Percentiles rank a stretch among this genome's conserved stretches.
These are phyloP conservation scores for Lathamus discolor DNA, from an alignment of 2,113 vertebrate genomes.

Conservation along the genomic window DNA sequence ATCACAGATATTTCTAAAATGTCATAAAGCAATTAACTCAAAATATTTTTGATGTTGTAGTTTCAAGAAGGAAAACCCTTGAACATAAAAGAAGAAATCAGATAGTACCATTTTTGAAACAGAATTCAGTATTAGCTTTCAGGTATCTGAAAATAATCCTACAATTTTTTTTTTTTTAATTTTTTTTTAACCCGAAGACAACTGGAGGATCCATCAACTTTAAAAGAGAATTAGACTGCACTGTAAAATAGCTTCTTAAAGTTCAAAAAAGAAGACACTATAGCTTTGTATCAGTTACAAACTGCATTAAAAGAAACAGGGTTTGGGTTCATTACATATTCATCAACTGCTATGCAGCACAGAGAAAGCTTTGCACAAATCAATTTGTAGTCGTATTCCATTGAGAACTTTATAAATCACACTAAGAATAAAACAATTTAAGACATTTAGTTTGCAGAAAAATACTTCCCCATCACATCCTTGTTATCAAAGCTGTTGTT, in stretches of 20 bases:
- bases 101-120: not conserved
- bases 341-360: not conserved
- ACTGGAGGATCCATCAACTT: not conserved
- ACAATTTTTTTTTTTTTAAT: not conserved
- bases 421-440: not conserved
- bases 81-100: not conserved
- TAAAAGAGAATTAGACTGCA: not conserved
- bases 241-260: not conserved
- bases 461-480: not conserved
- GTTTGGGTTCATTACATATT: not conserved
- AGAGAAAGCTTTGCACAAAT: not conserved
- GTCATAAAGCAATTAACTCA: not conserved
- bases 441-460: not conserved
- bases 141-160: not conserved
- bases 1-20: not conserved
- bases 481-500: not conserved
- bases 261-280: not conserved
- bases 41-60: not conserved
- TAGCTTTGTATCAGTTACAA: not conserved
- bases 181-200: not conserved
- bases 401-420: not conserved
- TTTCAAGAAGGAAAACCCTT: not conserved
- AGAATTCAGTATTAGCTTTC: not conserved
- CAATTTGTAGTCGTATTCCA: not conserved
- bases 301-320: not conserved